Conservation (phyloP, 1,140 invertebrate species). For the Delia radicum region DNA sequence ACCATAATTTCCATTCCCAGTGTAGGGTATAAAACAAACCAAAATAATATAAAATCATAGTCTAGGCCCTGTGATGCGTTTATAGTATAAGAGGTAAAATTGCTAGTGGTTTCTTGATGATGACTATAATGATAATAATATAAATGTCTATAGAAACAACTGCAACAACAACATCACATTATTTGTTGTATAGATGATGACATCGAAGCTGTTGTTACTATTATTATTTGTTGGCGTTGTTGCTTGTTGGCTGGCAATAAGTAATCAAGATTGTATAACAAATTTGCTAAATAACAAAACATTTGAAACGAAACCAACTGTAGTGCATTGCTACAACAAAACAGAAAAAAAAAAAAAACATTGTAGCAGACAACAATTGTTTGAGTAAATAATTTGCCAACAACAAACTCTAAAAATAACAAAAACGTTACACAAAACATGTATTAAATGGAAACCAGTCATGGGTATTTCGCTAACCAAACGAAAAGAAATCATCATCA, state of each 20-base stretch:
- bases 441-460: not conserved
- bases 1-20: too few species aligned
- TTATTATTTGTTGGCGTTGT: not conserved
- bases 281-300: not conserved
- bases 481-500: not conserved
- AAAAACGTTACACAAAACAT: not conserved
- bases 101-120: too few species aligned
- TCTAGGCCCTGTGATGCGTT: too few species aligned
- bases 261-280: not conserved
- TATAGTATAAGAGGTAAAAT: too few species aligned
- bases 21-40: too few species aligned
- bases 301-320: not conserved
- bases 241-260: not conserved
- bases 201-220: not conserved
- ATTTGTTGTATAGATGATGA: not conserved
- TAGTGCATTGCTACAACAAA: not conserved
- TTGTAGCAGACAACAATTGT: not conserved
- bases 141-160: not conserved
- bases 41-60: too few species aligned
- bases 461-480: not conserved
- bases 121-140: not conserved
- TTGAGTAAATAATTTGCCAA: not conserved
- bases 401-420: not conserved
- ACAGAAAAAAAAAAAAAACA: not conserved
- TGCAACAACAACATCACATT: not conserved